phyloP scores from a whole-genome alignment of 2,797 vertebrate species.

The Fringilla coelebs region DNA sequence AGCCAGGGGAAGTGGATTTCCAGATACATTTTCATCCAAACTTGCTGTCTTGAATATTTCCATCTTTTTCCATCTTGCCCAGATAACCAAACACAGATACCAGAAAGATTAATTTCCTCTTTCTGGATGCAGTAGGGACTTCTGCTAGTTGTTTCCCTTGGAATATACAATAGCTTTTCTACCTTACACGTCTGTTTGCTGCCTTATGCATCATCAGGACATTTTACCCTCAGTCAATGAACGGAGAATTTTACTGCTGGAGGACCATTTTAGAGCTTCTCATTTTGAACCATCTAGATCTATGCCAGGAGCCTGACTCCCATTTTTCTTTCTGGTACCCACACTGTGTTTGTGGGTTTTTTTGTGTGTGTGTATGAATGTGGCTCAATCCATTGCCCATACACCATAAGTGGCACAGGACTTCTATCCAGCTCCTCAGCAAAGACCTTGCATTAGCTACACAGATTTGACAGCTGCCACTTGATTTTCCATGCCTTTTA shows the following conservation, averaged over 20 bases:
- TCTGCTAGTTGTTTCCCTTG: constrained; percentile 4
- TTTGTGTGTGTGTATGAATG: not conserved
- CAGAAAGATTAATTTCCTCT: constrained; percentile 2
- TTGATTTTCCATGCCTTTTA: not conserved
- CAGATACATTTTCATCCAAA: constrained; percentile 4
- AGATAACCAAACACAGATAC: not conserved
- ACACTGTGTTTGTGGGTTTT: not conserved
- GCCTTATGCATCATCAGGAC: not conserved
- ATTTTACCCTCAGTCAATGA: not conserved
- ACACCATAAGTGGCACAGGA: not conserved
- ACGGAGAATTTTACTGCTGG: not conserved
- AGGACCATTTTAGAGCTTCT: not conserved
- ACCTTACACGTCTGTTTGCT: not conserved
- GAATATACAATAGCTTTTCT: not conserved
- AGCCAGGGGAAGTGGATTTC: not conserved
- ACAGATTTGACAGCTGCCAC: not conserved
- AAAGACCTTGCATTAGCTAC: not conserved
- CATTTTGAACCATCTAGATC: not conserved
- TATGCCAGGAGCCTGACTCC: not conserved
- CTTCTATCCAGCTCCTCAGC: not conserved
- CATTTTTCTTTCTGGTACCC: not conserved
- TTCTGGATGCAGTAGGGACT: not conserved
- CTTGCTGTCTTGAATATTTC: not conserved
- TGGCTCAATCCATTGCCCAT: not conserved
- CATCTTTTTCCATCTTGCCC: not conserved